Percentiles rank a stretch among this genome's conserved stretches.
Evolutionary conservation across 1,140 invertebrate genomes (phyloP).

Genomic region (Drosophila melanica): DNA sequence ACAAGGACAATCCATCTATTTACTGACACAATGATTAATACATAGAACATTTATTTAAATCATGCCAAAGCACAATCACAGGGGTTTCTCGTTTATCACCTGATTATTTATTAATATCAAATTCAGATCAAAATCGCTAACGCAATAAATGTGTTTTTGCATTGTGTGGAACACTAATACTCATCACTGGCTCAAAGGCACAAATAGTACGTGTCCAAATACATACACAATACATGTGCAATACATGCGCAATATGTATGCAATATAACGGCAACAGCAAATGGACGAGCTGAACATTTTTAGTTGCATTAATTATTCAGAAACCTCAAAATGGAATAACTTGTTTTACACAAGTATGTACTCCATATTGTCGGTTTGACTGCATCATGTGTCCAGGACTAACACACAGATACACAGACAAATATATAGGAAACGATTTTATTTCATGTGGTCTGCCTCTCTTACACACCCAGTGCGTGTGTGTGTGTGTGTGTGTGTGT

Average conservation of each 20-base stretch:
- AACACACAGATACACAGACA: not conserved
- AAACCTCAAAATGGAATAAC: constrained; percentile 77
- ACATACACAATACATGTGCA: constrained; percentile 9
- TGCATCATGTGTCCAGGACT: constrained; percentile 63
- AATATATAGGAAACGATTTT: constrained; percentile 34
- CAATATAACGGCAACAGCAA: constrained; percentile 53
- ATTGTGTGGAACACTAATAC: not conserved
- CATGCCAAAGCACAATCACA: not conserved
- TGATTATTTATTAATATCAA: constrained; percentile 18
- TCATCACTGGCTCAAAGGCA: constrained; percentile 6
- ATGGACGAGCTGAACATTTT: constrained; percentile 66
- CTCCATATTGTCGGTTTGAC: constrained; percentile 74
- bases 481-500: not conserved
- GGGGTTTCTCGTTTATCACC: constrained; percentile 8
- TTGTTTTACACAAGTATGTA: constrained; percentile 77
- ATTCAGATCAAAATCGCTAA: constrained; percentile 17
- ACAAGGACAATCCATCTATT: not conserved
- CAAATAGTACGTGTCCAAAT: too few species aligned
- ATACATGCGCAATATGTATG: constrained; percentile 22
- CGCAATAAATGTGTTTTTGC: not conserved
- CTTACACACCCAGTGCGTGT: not conserved
- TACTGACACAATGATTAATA: not conserved
- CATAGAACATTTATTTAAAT: not conserved
- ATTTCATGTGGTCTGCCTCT: constrained; percentile 43
- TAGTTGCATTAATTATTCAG: constrained; percentile 78